Conservation (phyloP, 2,797 vertebrate genomes). For the Florisuga fusca region DNA sequence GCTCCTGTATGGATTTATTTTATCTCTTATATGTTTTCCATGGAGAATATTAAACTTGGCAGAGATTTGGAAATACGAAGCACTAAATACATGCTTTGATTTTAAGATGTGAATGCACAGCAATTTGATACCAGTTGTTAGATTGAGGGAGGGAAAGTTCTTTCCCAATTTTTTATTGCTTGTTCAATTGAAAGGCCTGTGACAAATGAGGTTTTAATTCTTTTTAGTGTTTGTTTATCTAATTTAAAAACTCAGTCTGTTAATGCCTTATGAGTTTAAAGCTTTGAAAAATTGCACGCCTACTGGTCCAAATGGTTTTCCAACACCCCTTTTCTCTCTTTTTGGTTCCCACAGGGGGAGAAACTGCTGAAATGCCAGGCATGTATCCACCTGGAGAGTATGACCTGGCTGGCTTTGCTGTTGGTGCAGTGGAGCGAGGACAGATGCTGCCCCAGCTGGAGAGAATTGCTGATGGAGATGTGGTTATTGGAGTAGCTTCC, state of each 20-base stretch:
- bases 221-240: not conserved
- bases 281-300: not conserved
- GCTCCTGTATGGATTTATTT: not conserved
- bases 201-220: not conserved
- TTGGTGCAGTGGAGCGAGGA: slow-evolving; percentile 89
- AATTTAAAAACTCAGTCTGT: not conserved
- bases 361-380: slow-evolving; percentile 96
- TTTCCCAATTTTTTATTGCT: not conserved
- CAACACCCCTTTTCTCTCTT: not conserved
- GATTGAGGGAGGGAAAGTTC: not conserved
- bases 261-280: not conserved
- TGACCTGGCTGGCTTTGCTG: slow-evolving; percentile 94
- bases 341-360: slow-evolving; percentile 84
- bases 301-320: not conserved
- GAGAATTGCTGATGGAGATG: slow-evolving; percentile 85
- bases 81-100: not conserved
- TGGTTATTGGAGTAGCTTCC: slow-evolving; percentile 90
- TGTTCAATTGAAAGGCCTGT: not conserved
- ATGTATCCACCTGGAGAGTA: slow-evolving; percentile 91
- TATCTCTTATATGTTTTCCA: not conserved
- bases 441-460: slow-evolving; percentile 86
- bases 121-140: not conserved
- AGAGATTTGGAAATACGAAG: not conserved
- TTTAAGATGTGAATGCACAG: not conserved
- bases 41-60: not conserved